Conservation (phyloP, 2,888 invertebrate species). For the Archips xylosteana region DNA sequence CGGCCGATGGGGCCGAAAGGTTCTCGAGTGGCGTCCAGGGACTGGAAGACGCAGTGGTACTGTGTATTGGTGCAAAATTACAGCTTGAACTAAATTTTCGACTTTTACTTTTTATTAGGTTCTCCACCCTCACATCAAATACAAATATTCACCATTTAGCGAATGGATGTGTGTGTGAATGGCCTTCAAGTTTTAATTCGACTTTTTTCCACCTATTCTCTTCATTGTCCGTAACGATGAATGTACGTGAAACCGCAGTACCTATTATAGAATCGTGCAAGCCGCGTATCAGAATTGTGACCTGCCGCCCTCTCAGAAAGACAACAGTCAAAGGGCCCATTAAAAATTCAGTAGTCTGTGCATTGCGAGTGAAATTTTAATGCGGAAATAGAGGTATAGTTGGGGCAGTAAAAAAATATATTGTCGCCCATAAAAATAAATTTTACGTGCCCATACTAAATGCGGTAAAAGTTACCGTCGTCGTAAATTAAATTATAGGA, state of each 20-base stretch:
- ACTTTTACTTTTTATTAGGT: no score
- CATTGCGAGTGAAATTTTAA: slow-evolving; percentile 31
- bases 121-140: no score
- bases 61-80: no score
- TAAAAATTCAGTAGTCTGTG: slow-evolving; percentile 39
- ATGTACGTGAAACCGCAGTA: not conserved
- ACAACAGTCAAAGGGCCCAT: slow-evolving; percentile 34
- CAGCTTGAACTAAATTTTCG: no score
- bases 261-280: not conserved
- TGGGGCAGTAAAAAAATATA: slow-evolving; percentile 23
- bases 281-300: slow-evolving; percentile 23
- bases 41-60: no score
- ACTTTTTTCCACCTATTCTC: not conserved
- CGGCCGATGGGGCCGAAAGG: no score
- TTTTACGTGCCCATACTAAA: slow-evolving; percentile 28
- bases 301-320: slow-evolving; percentile 22
- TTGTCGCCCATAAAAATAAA: slow-evolving; percentile 22
- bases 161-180: no score
- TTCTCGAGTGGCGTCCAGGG: no score
- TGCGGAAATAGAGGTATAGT: slow-evolving; percentile 30
- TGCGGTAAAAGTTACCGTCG: slow-evolving; percentile 3
- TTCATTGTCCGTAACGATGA: not conserved
- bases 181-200: not conserved
- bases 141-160: no score
- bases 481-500: not conserved